Evolutionary conservation across 2,888 invertebrate species (phyloP).

Genomic region (Tetrapedia diversipes): DNA sequence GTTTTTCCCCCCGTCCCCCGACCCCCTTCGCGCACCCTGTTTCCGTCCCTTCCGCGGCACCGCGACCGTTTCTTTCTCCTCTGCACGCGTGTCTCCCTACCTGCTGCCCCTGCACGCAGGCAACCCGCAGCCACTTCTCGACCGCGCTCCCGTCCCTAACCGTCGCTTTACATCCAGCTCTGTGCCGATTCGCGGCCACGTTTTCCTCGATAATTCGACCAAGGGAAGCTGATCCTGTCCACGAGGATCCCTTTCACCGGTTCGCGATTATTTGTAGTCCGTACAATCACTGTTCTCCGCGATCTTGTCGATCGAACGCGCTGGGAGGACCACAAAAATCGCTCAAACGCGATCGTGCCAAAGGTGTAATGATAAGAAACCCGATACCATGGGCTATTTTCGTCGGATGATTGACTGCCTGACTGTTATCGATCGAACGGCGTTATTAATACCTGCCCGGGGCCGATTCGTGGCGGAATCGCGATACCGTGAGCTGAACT

Average conservation of each 20-base stretch:
- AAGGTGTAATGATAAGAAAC: conserved; percentile 37
- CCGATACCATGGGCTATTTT: conserved; percentile 28
- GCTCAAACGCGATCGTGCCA: background rate
- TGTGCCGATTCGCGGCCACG: conserved; percentile 52
- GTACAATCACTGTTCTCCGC: conserved; percentile 13
- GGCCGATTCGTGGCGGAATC: conserved; percentile 4
- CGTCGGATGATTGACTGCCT: background rate
- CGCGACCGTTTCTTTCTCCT: conserved; percentile 33
- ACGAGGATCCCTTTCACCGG: conserved; percentile 51
- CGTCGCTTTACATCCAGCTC: conserved; percentile 64
- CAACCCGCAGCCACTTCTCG: conserved; percentile 55
- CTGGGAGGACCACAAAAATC: conserved; percentile 10
- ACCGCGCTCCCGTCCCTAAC: conserved; percentile 63
- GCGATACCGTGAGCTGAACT: conserved; percentile 9
- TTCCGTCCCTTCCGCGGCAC: conserved; percentile 25
- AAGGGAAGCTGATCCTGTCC: conserved; percentile 1
- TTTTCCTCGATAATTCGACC: conserved; percentile 29
- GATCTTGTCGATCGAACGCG: conserved; percentile 28
- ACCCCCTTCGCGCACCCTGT: conserved; percentile 37
- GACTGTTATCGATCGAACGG: conserved; percentile 26
- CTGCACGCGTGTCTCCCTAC: conserved; percentile 18
- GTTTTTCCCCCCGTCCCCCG: conserved; percentile 60
- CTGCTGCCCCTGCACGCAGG: conserved; percentile 19
- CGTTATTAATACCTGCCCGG: conserved; percentile 23
- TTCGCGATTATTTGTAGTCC: conserved; percentile 31